Evolutionary conservation across 2,113 vertebrate genomes (phyloP).

Genomic region (Physeter macrocephalus): DNA sequence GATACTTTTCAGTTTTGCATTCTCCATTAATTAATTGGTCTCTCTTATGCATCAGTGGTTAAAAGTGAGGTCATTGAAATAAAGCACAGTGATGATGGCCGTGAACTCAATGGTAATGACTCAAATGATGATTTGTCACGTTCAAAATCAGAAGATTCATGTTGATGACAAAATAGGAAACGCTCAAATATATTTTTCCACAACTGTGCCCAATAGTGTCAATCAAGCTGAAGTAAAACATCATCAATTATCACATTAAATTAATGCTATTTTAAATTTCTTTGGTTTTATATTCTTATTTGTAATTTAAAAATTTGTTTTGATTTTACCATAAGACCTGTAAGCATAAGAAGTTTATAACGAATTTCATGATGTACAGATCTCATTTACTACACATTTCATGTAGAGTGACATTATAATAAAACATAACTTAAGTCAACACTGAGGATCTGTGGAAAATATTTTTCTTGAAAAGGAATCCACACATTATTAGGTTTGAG

Average conservation of each 20-base stretch:
- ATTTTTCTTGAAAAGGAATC: not conserved
- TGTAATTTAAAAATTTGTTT: not conserved
- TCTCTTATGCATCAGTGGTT: not conserved
- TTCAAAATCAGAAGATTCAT: not conserved
- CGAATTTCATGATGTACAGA: not conserved
- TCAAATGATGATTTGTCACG: not conserved
- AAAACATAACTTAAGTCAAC: not conserved
- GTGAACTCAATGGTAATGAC: not conserved
- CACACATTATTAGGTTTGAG: not conserved
- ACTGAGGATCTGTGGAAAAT: not conserved
- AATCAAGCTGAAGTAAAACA: not conserved
- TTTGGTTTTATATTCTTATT: not conserved
- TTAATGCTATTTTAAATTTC: not conserved
- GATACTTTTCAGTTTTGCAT: not conserved
- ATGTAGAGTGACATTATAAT: not conserved
- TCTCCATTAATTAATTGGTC: not conserved
- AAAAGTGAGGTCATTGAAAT: not conserved
- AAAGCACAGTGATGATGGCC: not conserved
- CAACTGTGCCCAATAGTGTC: too few relatives aligned
- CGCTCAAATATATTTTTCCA: not conserved
- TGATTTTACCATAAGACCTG: not conserved
- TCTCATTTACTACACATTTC: not conserved
- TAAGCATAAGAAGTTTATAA: not conserved
- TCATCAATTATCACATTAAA: not conserved
- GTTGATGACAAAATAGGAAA: not conserved